Evolutionary conservation across 2,888 invertebrate genomes (phyloP), one percentile per base, ranked within the genome.

Genomic region (Metellina segmentata): DNA sequence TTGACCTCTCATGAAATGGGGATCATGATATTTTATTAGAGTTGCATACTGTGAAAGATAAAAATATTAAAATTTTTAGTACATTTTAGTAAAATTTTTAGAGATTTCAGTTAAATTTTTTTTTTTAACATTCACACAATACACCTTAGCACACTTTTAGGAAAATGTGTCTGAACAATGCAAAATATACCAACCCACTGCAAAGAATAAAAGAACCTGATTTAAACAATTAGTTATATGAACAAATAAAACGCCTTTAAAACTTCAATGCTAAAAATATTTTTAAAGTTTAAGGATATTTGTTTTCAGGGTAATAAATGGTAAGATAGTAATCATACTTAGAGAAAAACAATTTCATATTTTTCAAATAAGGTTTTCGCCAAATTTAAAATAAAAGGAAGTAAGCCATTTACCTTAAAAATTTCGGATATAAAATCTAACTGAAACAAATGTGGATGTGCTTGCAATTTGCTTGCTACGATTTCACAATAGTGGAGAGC

Each of bases 401-500:
- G 34, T 11, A 48, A 51, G 61, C 71, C n/a, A 75, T 72, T 75
- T 85, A 93, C 91, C 70, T 92, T 86, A 51, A 53, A 83, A 48
- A 93, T 87, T 90, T 90, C 89, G 70, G 89, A 81, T 16, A 93
- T 53, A 49, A 93, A 89, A 91, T 86, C 89, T 7, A 89, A 79
- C 7, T 93, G 79, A 90, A 93, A 94, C 13, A 86, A 93, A n/a
- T 93, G 93, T n/a, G 95, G 95, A 94, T 96, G 96, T 93, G 95
- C 96, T 8, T 96, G 95, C 74, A 98, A 96, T 90, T 96, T 96
- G 48, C 96, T 95, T 9, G 97, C 96, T 72, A 98, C 96, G 94
- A 96, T 96, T 96, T 98, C 98, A 94, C 97, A 96, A 95, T 98
- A 98, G 93, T 97, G 96, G 93, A 98, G 95, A 87, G 98, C 95